Conservation (phyloP, 2,888 invertebrate genomes). For the Leucoma salicis region DNA sequence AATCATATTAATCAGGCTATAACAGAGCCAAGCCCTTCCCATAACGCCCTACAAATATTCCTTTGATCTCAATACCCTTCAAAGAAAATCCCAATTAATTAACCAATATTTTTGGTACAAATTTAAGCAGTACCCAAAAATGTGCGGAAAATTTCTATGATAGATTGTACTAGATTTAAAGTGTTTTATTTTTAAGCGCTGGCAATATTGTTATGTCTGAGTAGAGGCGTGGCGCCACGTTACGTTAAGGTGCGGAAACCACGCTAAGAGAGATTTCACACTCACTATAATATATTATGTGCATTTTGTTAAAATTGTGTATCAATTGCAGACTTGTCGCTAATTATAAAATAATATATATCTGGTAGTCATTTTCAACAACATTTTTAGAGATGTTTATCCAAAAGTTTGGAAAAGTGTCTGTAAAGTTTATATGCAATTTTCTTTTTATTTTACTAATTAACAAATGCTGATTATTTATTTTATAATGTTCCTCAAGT, state of each 20-base stretch:
- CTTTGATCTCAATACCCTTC: conserved; percentile 10
- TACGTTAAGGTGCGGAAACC: conserved; percentile 52
- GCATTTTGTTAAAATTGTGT: no score
- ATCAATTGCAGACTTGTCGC: no score
- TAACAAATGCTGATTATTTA: no score
- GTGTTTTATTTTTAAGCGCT: conserved; percentile 67
- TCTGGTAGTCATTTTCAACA: no score
- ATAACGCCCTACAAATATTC: conserved; percentile 2
- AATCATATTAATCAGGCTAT: conserved; percentile 2
- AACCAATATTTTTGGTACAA: conserved; percentile 7
- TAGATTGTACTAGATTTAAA: conserved; percentile 52
- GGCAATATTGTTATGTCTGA: conserved; percentile 63
- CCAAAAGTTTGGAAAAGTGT: no score
- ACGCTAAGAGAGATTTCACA: conserved; percentile 20
- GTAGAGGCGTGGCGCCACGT: conserved; percentile 49
- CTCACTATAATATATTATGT: no score
- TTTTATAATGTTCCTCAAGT: no score
- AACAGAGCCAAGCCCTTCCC: neutral
- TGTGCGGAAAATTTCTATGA: conserved; percentile 36
- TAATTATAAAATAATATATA: no score
- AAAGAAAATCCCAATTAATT: neutral
- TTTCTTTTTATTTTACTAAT: no score
- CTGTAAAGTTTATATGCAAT: no score
- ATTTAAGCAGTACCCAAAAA: conserved; percentile 17
- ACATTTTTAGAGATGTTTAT: no score